A percentile compares a stretch with the other conserved stretches of the same genome.
These are phyloP conservation scores for Monarcha castaneiventris DNA, from an alignment of 2,113 vertebrate genomes.

Conservation along the genomic window DNA sequence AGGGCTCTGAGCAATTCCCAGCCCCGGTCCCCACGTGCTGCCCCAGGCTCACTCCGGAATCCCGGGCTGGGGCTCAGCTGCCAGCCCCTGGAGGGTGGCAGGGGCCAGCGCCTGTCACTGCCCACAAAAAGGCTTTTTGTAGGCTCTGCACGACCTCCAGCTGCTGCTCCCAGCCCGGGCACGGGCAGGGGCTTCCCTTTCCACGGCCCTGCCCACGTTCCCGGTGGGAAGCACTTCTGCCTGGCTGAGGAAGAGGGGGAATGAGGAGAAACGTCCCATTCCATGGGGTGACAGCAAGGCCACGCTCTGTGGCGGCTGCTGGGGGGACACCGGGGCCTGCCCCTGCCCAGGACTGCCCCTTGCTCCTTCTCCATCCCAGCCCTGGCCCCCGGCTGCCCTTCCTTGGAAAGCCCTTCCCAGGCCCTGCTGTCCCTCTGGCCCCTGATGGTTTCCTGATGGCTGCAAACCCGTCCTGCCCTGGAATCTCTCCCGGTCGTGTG, in stretches of 20 bases:
- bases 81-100: neutral
- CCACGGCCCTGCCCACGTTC: accelerated
- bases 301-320: neutral
- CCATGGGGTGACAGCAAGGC: accelerated
- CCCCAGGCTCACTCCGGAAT: neutral
- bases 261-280: accelerated
- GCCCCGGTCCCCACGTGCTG: neutral
- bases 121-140: neutral
- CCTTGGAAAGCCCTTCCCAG: neutral
- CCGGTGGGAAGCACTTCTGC: neutral
- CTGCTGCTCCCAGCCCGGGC: neutral
- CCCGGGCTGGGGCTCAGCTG: neutral
- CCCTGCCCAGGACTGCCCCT: neutral
- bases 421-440: neutral
- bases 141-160: neutral
- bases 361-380: neutral
- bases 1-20: neutral
- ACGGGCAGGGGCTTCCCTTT: accelerated
- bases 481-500: neutral
- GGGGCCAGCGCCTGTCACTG: neutral
- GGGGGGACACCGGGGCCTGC: neutral
- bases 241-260: neutral
- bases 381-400: neutral
- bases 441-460: neutral
- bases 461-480: neutral